phyloP scores from a whole-genome alignment of 1,140 invertebrate species.

The Rhyzopertha dominica region DNA sequence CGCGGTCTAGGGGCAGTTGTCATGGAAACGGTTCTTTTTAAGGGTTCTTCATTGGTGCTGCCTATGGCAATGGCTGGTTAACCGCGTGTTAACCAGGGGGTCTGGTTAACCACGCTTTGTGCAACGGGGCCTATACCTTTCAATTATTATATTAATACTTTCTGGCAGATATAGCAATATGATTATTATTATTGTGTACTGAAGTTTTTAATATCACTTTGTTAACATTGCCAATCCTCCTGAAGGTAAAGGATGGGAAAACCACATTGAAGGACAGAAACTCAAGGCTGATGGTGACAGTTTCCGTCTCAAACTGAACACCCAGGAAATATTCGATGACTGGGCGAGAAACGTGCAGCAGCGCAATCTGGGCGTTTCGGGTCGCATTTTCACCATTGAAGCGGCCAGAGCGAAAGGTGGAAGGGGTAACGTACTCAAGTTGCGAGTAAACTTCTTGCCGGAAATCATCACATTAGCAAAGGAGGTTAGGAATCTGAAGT shows the following conservation, averaged over 20 bases:
- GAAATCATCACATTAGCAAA: conserved; percentile 98
- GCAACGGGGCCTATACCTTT: too few species aligned
- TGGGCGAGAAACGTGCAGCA: conserved; percentile 95
- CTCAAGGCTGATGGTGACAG: conserved; percentile 97
- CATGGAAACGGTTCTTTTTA: too few species aligned
- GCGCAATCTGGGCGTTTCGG: conserved; percentile 87
- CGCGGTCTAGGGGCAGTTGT: too few species aligned
- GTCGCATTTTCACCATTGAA: conserved; percentile 93
- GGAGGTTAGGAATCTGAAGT: conserved; percentile 96
- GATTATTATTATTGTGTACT: too few species aligned
- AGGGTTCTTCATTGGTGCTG: too few species aligned
- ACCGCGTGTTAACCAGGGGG: too few species aligned
- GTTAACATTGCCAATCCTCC: conserved; percentile 15
- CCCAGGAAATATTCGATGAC: conserved; percentile 95
- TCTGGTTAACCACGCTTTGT: too few species aligned
- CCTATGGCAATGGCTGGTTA: too few species aligned
- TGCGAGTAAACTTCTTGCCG: conserved; percentile 96
- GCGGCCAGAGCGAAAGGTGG: conserved; percentile 75
- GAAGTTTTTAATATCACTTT: too few species aligned
- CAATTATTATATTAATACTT: too few species aligned
- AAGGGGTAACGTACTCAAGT: conserved; percentile 81
- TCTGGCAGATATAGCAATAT: too few species aligned
- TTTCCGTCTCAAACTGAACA: conserved; percentile 92
- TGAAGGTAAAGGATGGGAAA: conserved; percentile 94
- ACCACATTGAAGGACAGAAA: conserved; percentile 98